Evolutionary conservation across 2,797 vertebrate genomes (phyloP), one percentile per base, ranked within the genome.

Genomic region (Amblyraja radiata): DNA sequence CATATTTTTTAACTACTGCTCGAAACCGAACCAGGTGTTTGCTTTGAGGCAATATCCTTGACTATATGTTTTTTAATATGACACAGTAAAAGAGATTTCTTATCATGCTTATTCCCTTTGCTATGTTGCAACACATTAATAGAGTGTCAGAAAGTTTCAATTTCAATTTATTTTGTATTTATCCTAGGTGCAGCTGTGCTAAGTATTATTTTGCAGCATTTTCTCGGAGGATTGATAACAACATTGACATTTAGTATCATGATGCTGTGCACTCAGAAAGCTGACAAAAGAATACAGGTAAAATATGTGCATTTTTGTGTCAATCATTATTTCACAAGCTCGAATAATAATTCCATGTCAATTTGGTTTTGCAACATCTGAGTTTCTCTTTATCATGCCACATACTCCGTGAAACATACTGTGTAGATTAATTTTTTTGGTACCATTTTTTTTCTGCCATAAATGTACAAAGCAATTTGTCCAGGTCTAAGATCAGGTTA

Each of bases 181-280:
- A 23, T 92, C 39, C 71, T 92, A 92, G 90, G 90, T 92, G 90
- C 90, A 92, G 90, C 73, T 92, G 73, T 92, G 90, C 68, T 92
- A 92, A 92, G 90, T 92, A 92, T 92, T 76, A 92, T 76, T 92
- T 92, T 92, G 76, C 90, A 92, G 10, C 39, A 46, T 92, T 76
- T 92, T 76, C 90, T 92, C 6, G 8, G 90, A 54, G 90, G 90
- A 92, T 92, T 92, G 90, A 92, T 92, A 92, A 92, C 90, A 76
- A 76, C 90, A 54, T 76, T 92, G 90, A 92, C 90, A 92, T 92
- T 92, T 76, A 76, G 71, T 92, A 92, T 92, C 90, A 92, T 92
- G 90, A 92, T 92, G 90, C 21, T 92, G 46, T 92, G 90, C 90
- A 74, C 90, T 6, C 90, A 76, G 73, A 76, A 92, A 71, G 90